Evolutionary conservation across 2,113 vertebrate genomes (phyloP), one percentile per base, ranked within the genome.

Genomic region (Acinonyx jubatus): DNA sequence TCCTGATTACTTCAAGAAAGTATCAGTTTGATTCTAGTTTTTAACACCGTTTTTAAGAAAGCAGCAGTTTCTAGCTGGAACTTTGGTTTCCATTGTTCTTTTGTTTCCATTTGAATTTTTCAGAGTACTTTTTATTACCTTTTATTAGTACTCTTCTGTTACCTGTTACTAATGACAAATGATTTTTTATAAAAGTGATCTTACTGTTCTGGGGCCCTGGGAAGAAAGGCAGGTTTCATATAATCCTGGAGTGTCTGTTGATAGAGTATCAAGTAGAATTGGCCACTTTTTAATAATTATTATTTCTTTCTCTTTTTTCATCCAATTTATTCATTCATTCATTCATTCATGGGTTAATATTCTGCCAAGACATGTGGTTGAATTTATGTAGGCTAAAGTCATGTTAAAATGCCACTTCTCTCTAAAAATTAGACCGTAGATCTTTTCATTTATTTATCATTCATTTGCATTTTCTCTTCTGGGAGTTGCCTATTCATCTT

Each of bases 71-170:
- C 66, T 86, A 86, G 48, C 25, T 71, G 25, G 48, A 90, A 66
- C 31, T 38, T 86, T 85, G 48, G 36, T 57, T 85, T 89, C 36
- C 93, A 13, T 81, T 57, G 0, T 69, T 79, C 5, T 86, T 86
- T 91, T 33, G 31, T 84, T 96, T 84, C 52, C 50, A 36, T 74
- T 84, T 96, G 45, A 81, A 38, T 41, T 94, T 92, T 84, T 83
- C 5, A 27, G 21, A 93, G 52, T 55, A 48, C 14, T 88, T 91
- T 80, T 89, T 89, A 9, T 52, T 83, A 45, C 6, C 21, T 79
- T 79, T 38, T 78, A 1, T 81, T 50, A 31, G 69, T 48, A 57
- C 14, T 80, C 23, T 93, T 25, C 86, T 50, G 3, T 66, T 87
- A n/a, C 4, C 3, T 68, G 68, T 41, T 94, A 23, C 52, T 82